A percentile compares a stretch with the other conserved stretches of the same genome.
These are phyloP conservation scores for Halotydeus destructor DNA, from an alignment of 1,140 invertebrate species.

Conservation along the genomic window DNA sequence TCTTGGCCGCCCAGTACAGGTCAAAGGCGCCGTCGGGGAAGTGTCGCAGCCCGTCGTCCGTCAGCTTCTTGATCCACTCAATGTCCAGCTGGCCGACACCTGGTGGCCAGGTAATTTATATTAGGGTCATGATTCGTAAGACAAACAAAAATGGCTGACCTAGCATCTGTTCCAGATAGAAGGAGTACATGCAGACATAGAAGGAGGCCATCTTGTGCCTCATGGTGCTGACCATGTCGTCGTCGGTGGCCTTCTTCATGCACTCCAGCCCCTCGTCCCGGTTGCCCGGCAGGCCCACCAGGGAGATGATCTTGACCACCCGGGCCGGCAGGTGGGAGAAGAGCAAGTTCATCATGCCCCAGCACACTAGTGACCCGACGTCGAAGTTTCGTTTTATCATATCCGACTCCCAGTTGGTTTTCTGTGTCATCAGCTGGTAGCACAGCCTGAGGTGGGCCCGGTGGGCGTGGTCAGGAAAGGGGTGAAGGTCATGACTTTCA, in stretches of 20 bases:
- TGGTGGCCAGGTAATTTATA: too few relatives aligned
- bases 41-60: conserved; percentile 26
- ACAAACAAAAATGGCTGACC: too few relatives aligned
- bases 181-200: conserved; percentile 57
- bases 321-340: conserved; percentile 69
- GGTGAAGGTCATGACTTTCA: background rate
- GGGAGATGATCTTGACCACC: conserved; percentile 69
- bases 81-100: conserved; percentile 57
- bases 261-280: conserved; percentile 58
- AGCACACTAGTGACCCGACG: conserved; percentile 83
- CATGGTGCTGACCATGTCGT: conserved; percentile 45
- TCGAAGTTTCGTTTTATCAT: conserved; percentile 52
- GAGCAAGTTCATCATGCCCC: conserved; percentile 78
- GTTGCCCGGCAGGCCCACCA: conserved; percentile 81
- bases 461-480: too few relatives aligned
- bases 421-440: conserved; percentile 50
- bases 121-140: too few relatives aligned
- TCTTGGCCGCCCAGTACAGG: background rate
- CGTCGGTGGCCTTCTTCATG: conserved; percentile 42
- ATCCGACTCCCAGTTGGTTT: conserved; percentile 43
- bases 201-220: conserved; percentile 65
- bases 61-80: conserved; percentile 43
- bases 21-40: conserved; percentile 2
- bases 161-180: conserved; percentile 59
- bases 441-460: too few relatives aligned